Percentiles rank a stretch among this genome's conserved stretches.
These are phyloP conservation scores for Noctua fimbriata DNA, from an alignment of 2,888 invertebrate species.

Conservation along the genomic window DNA sequence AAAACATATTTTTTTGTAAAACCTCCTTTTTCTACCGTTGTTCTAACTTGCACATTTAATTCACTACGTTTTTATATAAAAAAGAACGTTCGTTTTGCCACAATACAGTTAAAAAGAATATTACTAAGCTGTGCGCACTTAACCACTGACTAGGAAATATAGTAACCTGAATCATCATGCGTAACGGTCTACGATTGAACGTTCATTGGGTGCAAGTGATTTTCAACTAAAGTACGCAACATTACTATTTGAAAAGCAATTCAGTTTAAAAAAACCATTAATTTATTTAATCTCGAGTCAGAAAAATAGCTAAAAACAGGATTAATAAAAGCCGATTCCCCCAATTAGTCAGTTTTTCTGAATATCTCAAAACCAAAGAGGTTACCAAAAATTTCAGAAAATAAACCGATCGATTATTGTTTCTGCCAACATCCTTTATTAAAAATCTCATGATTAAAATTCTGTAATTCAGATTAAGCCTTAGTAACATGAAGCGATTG, in stretches of 20 bases:
- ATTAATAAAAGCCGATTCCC: background rate
- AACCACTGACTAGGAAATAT: constrained; percentile 65
- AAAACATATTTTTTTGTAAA: background rate
- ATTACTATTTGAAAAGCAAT: background rate
- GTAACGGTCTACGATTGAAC: constrained; percentile 61
- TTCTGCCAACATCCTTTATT: constrained; percentile 2
- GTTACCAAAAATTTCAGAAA: background rate
- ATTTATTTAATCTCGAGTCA: background rate
- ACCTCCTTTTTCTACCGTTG: constrained; percentile 3
- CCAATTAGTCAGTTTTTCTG: background rate
- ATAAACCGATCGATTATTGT: background rate
- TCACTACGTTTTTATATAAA: constrained; percentile 22
- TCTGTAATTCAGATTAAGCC: constrained; percentile 20
- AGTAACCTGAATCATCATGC: constrained; percentile 66
- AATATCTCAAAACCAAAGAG: background rate
- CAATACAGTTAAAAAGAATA: constrained; percentile 33
- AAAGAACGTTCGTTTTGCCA: constrained; percentile 16
- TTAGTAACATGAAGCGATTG: constrained; percentile 18
- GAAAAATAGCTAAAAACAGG: background rate
- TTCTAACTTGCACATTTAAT: constrained; percentile 19
- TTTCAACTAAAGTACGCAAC: constrained; percentile 30
- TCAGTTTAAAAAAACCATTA: background rate
- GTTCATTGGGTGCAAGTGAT: constrained; percentile 45
- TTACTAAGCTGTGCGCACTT: constrained; percentile 32
- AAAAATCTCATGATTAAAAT: constrained; percentile 33